Evolutionary conservation across 2,797 vertebrate species (phyloP), one percentile per base, ranked within the genome.

Genomic region (Pyrocephalus nanus): DNA sequence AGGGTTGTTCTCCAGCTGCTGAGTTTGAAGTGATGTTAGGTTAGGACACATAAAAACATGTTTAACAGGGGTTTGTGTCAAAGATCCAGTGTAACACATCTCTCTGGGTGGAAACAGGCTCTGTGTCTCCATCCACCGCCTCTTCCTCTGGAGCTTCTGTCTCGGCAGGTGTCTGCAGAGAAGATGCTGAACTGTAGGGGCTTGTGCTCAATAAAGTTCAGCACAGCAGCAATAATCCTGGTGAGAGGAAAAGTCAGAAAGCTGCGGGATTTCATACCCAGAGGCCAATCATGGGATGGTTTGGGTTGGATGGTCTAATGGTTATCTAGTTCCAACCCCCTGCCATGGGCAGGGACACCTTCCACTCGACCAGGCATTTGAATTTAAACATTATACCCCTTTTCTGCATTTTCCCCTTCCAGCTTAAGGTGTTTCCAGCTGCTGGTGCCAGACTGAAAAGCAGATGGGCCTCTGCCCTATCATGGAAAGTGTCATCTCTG

Each of bases 61-160:
- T 84, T 93, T 86, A 76, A 65, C 60, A 48, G 55, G 85, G 78
- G 38, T 26, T 65, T 55, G 48, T 84, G 88, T 70, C 51, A 89
- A 83, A 64, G 47, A 30, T 1, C 1, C 34, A 14, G 17, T 25
- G 6, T 30, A 38, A 51, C 51, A 30, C 34, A 11, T 48, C 22
- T 50, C 48, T 71, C 38, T 12, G 29, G 57, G 57, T 85, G 40
- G 66, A 64, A 92, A 58, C 16, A 62, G 40, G 30, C 55, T 87
- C 65, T 20, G 0, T 19, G 26, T 81, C 65, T 87, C 61, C 66
- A 55, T 74, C 86, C 57, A 23, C 84, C 1, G 0, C 51, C 45
- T 67, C 80, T 71, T 82, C 54, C 75, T 81, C 48, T 54, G 58
- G 30, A 73, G 50, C 53, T 75, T 66, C 43, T 80, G 53, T 15